Evolutionary conservation across 1,140 invertebrate species (phyloP).

Genomic region (Brachionus rotundiformis): DNA sequence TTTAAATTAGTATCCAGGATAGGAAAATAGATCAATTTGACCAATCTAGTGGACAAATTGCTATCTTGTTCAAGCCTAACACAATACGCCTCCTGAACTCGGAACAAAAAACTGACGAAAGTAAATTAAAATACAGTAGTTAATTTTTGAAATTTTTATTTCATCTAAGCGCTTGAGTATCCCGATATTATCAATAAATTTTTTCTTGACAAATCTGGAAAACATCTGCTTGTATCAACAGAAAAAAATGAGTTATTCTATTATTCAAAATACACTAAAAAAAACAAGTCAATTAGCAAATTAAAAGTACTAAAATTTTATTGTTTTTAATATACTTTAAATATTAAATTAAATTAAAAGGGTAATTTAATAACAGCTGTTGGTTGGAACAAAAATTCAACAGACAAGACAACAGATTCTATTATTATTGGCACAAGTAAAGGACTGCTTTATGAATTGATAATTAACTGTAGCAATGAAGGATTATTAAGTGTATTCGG

Average conservation of each 20-base stretch:
- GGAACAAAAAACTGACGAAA: slow-evolving; percentile 35
- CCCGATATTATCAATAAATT: slow-evolving; percentile 70
- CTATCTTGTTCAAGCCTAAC: background rate
- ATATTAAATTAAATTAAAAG: slow-evolving; percentile 55
- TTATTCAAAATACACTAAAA: slow-evolving; percentile 70
- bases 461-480: slow-evolving; percentile 77
- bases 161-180: slow-evolving; percentile 64
- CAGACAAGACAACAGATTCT: slow-evolving; percentile 71
- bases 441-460: slow-evolving; percentile 84
- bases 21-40: slow-evolving; percentile 38
- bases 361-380: slow-evolving; percentile 85
- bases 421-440: slow-evolving; percentile 85
- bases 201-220: slow-evolving; percentile 82
- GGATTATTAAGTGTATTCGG: slow-evolving; percentile 76
- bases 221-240: slow-evolving; percentile 78
- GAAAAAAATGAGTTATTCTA: slow-evolving; percentile 76
- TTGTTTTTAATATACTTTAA: background rate
- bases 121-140: background rate
- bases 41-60: slow-evolving; percentile 10
- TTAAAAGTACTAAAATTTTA: slow-evolving; percentile 59
- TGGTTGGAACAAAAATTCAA: slow-evolving; percentile 78
- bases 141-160: slow-evolving; percentile 17
- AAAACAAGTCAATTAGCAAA: slow-evolving; percentile 68
- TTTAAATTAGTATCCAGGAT: slow-evolving; percentile 15
- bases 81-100: slow-evolving; percentile 6